Evolutionary conservation across 2,113 vertebrate genomes (phyloP).

Genomic region (Gadus chalcogrammus): DNA sequence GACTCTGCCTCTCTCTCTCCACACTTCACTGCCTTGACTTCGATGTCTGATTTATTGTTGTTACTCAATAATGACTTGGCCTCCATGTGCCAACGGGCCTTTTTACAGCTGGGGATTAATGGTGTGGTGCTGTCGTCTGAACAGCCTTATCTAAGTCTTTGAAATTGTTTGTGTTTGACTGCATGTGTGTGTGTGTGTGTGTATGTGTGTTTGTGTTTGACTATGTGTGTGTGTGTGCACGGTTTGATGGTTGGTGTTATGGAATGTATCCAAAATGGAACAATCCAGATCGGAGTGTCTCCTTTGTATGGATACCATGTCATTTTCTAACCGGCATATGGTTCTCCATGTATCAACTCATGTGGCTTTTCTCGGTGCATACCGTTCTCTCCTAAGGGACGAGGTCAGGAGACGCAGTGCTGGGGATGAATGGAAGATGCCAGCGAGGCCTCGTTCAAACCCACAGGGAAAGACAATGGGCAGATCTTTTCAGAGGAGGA

Average conservation of each 20-base stretch:
- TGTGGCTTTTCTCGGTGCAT: too few species aligned
- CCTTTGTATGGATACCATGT: too few species aligned
- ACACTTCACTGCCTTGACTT: slow-evolving; percentile 17
- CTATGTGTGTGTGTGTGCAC: slow-evolving; percentile 2
- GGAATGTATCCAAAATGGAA: neutral
- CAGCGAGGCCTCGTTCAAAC: slow-evolving; percentile 8
- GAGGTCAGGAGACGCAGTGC: slow-evolving; percentile 34
- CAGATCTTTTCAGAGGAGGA: slow-evolving; percentile 40
- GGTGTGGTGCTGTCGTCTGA: slow-evolving; percentile 45
- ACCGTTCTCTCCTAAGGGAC: slow-evolving; percentile 18
- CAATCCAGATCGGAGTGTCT: too few species aligned
- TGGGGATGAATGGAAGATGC: slow-evolving; percentile 24
- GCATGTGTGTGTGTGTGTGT: slow-evolving; percentile 9
- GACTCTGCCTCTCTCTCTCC: slow-evolving; percentile 14
- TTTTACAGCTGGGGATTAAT: slow-evolving; percentile 45
- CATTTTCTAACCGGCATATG: too few species aligned
- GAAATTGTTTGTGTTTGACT: slow-evolving; percentile 1
- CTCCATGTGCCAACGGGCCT: slow-evolving; percentile 37
- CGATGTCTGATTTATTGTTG: slow-evolving; percentile 33
- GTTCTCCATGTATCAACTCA: too few species aligned
- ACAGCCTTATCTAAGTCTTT: slow-evolving; percentile 36
- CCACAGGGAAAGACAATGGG: slow-evolving; percentile 28
- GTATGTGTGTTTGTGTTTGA: slow-evolving; percentile 1
- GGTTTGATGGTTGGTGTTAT: neutral
- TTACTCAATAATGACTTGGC: slow-evolving; percentile 40